Evolutionary conservation across 2,888 invertebrate species (phyloP), one percentile per base, ranked within the genome.

Genomic region (Plemyria rubiginata): DNA sequence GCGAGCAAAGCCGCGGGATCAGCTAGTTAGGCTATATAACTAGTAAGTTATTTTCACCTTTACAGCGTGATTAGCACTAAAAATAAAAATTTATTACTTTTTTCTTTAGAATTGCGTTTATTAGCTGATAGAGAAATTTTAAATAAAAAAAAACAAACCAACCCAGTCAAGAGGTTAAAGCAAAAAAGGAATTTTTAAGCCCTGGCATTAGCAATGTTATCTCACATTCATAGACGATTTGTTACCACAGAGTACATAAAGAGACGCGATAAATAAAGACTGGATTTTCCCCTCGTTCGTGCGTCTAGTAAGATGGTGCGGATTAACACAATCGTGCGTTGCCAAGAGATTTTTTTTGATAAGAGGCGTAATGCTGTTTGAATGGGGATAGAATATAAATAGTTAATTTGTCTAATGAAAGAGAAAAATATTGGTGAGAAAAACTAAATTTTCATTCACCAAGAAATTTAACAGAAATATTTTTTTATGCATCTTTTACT

Each of bases 271-370:
- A 56, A 56, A 60, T 50, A 64, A 64, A 53, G 36, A 46, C 15
- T 8, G 22, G 13, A 28, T 36, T 46, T 53, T n/a, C 41, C 54
- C 56, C 54, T 45, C n/a, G 56, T 45, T 13, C 64, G 64, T 64
- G 64, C 55, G 12, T 9, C 0, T 28, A 11, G 5, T 0, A 28
- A 45, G 48, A 13, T 51, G 16, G 36, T 51, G 38, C 45, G 60
- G 64, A 64, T 64, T 64, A 64, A 40, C 29, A 50, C 60, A 60
- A 60, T 45, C 64, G 22, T 45, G 45, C 43, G 36, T 36, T 53
- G 60, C 60, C 64, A 60, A 60, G 45, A 45, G 49, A 6, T 49
- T 15, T 40, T 38, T 40, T 11, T 38, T 13, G 54, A 43, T 54
- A 46, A 32, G 46, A 28, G n/a, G n/a, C n/a, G n/a, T 53, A 53